Conservation (phyloP, 2,888 invertebrate species). For the Pandemis heparana region DNA sequence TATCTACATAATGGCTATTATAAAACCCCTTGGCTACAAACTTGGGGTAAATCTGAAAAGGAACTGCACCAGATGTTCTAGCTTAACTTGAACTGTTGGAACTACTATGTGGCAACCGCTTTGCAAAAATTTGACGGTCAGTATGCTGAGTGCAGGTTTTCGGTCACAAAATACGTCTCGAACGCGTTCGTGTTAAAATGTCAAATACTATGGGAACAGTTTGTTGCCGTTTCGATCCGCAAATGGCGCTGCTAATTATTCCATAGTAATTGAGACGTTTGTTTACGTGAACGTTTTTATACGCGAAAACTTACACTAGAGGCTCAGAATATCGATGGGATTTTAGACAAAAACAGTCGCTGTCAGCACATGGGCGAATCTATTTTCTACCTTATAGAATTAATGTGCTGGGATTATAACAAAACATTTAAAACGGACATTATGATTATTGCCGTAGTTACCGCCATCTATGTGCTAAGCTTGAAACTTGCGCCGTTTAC, state of each 20-base stretch:
- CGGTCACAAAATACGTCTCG: no score
- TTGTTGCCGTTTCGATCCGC: no score
- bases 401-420: no score
- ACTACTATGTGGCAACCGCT: not conserved
- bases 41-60: not conserved
- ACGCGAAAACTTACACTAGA: no score
- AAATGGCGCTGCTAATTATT: no score
- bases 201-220: no score
- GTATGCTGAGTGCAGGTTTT: no score
- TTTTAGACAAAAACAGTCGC: not conserved
- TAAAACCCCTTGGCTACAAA: not conserved
- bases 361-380: not conserved
- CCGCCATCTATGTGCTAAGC: not conserved
- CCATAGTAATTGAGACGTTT: no score
- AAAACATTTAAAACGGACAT: no score
- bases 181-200: no score
- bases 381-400: no score
- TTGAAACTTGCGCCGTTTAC: conserved; percentile 61
- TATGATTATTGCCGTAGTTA: not conserved
- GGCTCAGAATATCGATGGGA: not conserved
- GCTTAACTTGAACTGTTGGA: not conserved
- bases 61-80: not conserved
- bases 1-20: not conserved
- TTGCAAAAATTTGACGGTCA: not conserved
- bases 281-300: no score